A percentile compares a stretch with the other conserved stretches of the same genome.
phyloP scores from a whole-genome alignment of 2,797 vertebrate species.

The Periophthalmus magnuspinnatus region DNA sequence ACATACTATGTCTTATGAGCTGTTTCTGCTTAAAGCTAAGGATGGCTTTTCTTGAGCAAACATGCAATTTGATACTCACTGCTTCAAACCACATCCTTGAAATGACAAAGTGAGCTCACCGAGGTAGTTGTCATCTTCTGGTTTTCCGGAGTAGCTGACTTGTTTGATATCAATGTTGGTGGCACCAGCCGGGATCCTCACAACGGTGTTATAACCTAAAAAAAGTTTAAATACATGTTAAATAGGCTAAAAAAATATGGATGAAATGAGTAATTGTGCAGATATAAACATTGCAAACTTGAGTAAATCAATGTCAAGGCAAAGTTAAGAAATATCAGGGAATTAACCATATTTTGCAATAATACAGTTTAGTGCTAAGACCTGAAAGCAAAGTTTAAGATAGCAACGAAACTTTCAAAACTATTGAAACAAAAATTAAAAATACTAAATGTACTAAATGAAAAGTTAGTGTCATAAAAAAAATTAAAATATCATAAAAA shows the following conservation, averaged over 20 bases:
- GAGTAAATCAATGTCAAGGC: background rate
- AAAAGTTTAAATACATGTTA: background rate
- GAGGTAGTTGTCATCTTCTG: slow-evolving; percentile 97
- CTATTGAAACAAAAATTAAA: no score
- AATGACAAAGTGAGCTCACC: slow-evolving; percentile 76
- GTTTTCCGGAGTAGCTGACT: slow-evolving; percentile 93
- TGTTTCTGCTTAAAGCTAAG: slow-evolving; percentile 34
- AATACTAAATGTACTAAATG: no score
- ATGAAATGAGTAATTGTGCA: background rate
- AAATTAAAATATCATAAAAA: no score
- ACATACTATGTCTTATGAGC: slow-evolving; percentile 29
- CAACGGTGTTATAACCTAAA: slow-evolving; percentile 90
- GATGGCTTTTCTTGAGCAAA: slow-evolving; percentile 30
- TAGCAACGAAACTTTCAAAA: no score
- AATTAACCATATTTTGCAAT: background rate
- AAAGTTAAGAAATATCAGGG: background rate
- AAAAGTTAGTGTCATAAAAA: no score
- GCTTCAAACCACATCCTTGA: slow-evolving; percentile 17
- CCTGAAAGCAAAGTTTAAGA: no score
- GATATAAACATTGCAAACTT: background rate
- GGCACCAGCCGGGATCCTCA: slow-evolving; percentile 92
- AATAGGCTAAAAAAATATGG: background rate
- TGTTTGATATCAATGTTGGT: slow-evolving; percentile 93
- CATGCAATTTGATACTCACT: slow-evolving; percentile 32
- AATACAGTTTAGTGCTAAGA: background rate